These are phyloP conservation scores for Nipponia nippon DNA, from an alignment of 2,113 vertebrate genomes.

Conservation along the genomic window DNA sequence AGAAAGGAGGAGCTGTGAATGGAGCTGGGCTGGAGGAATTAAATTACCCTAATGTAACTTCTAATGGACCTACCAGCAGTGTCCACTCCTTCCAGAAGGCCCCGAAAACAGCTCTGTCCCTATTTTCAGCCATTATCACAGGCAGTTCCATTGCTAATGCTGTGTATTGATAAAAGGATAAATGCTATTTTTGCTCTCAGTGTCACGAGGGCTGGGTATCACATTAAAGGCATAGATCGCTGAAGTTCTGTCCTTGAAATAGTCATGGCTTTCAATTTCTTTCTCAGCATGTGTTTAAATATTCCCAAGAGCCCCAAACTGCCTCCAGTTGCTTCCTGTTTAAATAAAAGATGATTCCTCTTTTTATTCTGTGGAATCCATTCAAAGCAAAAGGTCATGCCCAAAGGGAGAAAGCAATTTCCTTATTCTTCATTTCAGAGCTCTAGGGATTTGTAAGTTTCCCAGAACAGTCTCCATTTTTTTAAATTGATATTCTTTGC, in stretches of 20 bases:
- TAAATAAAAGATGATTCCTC: conserved; percentile 70
- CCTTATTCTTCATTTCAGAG: conserved; percentile 63
- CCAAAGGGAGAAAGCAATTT: conserved; percentile 68
- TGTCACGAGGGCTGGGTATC: conserved; percentile 43
- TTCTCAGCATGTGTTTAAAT: conserved; percentile 68
- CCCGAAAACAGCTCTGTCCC: not conserved
- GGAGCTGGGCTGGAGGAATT: conserved; percentile 24
- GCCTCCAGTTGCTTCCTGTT: conserved; percentile 69
- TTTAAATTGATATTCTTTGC: conserved; percentile 34
- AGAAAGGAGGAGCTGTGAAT: conserved; percentile 45
- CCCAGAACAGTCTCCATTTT: conserved; percentile 17
- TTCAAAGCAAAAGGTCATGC: conserved; percentile 65
- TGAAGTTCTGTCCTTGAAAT: conserved; percentile 57
- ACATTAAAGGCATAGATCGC: not conserved
- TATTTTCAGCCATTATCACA: conserved; percentile 32
- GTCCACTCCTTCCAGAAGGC: conserved; percentile 8
- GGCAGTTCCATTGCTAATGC: conserved; percentile 1
- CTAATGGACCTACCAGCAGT: conserved; percentile 35
- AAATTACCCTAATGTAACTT: conserved; percentile 59
- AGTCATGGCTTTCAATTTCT: conserved; percentile 65
- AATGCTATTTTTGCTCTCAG: conserved; percentile 41
- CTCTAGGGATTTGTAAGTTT: conserved; percentile 62
- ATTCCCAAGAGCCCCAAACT: conserved; percentile 56
- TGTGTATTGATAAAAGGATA: conserved; percentile 53
- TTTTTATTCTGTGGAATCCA: conserved; percentile 63